Evolutionary conservation across 2,888 invertebrate species (phyloP), one percentile per base, ranked within the genome.

Genomic region (Theristus sp.): DNA sequence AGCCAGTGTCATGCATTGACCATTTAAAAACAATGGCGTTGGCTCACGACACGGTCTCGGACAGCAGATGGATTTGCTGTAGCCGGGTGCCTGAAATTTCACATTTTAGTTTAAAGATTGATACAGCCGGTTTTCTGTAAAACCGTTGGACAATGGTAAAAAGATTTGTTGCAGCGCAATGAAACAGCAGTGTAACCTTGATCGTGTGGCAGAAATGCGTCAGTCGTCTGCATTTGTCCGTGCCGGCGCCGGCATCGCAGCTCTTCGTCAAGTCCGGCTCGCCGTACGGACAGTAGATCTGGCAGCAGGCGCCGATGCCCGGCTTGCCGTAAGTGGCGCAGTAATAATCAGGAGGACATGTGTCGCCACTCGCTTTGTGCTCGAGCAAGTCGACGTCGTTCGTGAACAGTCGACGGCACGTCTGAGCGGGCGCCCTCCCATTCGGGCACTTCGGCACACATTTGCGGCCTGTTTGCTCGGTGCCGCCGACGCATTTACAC

Each of bases 261-360:
- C 29, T 25, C 46, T 17, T 2, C 13, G 22, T 26, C 29, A 70
- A 63, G 63, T 71, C 71, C 22, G 72, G 70, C 62, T 69, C 68
- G 56, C 73, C 73, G 64, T 69, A 73, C 27, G 73, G 73, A 57
- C 73, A 73, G n/a, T 67, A 62, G 46, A 73, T 59, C 22, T 68
- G 67, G 64, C 73, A 73, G 61, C 73, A 73, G 61, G 72, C 72
- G 1, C 73, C 73, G 49, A 72, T 69, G 63, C 69, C 69, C 1
- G 73, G 73, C 59, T 70, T 70, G 24, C 73, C 73, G 63, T 71
- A 73, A 6, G 71, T 71, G 59, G 69, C 70, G 61, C 73, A 73
- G 25, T 28, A 20, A 20, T 63, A 65, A n/a, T 68, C 66, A 24
- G 62, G 54, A 10, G 70, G 66, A 31, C 69, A 69, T 47, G 66